Percentiles rank a stretch among this genome's conserved stretches.
phyloP scores from a whole-genome alignment of 2,797 vertebrate genomes.

The Sebastes diploproa region DNA sequence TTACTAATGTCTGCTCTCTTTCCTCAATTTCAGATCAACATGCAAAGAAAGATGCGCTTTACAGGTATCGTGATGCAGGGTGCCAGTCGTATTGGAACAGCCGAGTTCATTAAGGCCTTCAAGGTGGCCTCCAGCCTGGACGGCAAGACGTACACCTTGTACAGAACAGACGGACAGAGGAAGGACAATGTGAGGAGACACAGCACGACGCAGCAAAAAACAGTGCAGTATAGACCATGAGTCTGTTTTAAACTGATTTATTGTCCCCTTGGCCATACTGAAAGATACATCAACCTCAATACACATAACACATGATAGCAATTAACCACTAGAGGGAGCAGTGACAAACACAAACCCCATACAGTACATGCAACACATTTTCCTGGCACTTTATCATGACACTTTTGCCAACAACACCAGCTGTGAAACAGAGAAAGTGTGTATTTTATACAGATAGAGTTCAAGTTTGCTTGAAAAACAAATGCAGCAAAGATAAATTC shows the following conservation, averaged over 20 bases:
- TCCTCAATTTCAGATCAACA: conserved; percentile 84
- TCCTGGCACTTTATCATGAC: not conserved
- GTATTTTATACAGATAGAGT: not conserved
- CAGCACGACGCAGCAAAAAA: not conserved
- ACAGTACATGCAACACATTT: not conserved
- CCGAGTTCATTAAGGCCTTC: conserved; percentile 89
- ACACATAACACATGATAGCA: not conserved
- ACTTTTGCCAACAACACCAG: not conserved
- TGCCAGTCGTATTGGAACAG: conserved; percentile 87
- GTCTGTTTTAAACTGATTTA: not conserved
- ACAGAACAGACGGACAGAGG: conserved; percentile 67
- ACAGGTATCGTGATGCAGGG: conserved; percentile 92
- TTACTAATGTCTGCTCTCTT: not conserved
- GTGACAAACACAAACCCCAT: not conserved
- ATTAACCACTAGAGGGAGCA: conserved; percentile 9
- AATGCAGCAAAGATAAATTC: not conserved
- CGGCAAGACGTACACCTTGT: conserved; percentile 81
- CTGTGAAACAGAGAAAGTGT: not conserved
- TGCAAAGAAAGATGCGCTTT: conserved; percentile 89
- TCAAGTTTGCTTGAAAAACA: not conserved
- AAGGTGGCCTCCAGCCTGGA: conserved; percentile 91
- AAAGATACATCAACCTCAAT: not conserved
- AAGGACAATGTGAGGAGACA: conserved; percentile 80
- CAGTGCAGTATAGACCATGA: not conserved
- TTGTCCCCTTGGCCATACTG: not conserved